A percentile compares a stretch with the other conserved stretches of the same genome.
phyloP scores from a whole-genome alignment of 2,888 invertebrate genomes.

The Leucozona laternaria region DNA sequence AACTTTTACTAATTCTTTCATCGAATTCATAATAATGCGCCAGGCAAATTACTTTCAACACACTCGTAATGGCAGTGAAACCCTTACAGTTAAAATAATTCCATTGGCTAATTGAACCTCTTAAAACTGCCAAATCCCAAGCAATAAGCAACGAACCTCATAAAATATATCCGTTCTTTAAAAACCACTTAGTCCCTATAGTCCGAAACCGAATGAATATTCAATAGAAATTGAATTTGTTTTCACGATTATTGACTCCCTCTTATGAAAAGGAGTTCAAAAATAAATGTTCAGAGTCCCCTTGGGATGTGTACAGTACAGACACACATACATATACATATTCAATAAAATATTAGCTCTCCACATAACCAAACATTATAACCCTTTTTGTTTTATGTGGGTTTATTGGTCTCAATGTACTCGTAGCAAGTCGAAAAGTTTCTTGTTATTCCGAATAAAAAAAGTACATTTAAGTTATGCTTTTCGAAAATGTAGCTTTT shows the following conservation, averaged over 20 bases:
- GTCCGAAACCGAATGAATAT: slow-evolving; percentile 19
- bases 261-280: slow-evolving; percentile 3
- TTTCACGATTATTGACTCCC: slow-evolving; percentile 16
- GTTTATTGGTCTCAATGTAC: slow-evolving; percentile 39
- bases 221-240: slow-evolving; percentile 46
- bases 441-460: slow-evolving; percentile 1
- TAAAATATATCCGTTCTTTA: background rate
- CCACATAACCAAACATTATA: slow-evolving; percentile 2
- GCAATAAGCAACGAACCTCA: slow-evolving; percentile 13
- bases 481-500: background rate
- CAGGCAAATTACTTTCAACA: background rate
- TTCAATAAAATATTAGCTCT: slow-evolving; percentile 22
- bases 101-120: slow-evolving; percentile 42
- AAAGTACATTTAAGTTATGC: background rate
- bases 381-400: background rate
- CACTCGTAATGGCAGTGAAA: background rate
- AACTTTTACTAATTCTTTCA: background rate
- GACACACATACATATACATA: background rate
- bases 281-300: background rate
- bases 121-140: slow-evolving; percentile 24
- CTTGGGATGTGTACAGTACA: background rate
- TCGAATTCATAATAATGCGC: background rate
- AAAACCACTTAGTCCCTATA: slow-evolving; percentile 15
- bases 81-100: slow-evolving; percentile 19
- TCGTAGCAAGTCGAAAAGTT: slow-evolving; percentile 26